Conservation (phyloP, 1,140 invertebrate genomes). For the Heliconius eleuchia region DNA sequence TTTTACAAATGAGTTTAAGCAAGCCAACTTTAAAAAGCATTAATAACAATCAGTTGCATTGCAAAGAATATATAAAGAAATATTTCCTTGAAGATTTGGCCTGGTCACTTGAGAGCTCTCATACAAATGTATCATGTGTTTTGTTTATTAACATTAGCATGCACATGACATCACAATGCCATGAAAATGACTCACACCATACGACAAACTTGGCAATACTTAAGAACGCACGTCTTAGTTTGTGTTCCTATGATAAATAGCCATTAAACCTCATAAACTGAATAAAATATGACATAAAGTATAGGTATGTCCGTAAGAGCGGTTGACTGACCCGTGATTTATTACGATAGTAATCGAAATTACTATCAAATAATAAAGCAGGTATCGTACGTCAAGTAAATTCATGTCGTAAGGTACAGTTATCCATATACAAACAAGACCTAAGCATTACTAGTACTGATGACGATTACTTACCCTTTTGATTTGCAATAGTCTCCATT, state of each 20-base stretch:
- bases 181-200: slow-evolving; percentile 68
- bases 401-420: slow-evolving; percentile 74
- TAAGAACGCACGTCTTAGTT: slow-evolving; percentile 37
- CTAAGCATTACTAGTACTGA: slow-evolving; percentile 46
- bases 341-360: neutral
- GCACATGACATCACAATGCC: slow-evolving; percentile 75
- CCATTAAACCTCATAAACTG: neutral
- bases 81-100: slow-evolving; percentile 10
- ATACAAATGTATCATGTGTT: slow-evolving; percentile 39
- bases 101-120: slow-evolving; percentile 2
- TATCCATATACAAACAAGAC: slow-evolving; percentile 78
- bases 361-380: slow-evolving; percentile 37
- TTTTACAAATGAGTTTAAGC: neutral
- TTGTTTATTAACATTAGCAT: slow-evolving; percentile 66
- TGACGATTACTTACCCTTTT: slow-evolving; percentile 69
- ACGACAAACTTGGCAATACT: slow-evolving; percentile 45
- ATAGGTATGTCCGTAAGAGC: slow-evolving; percentile 25
- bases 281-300: slow-evolving; percentile 18
- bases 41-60: neutral
- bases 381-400: slow-evolving; percentile 61
- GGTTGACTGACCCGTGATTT: slow-evolving; percentile 30
- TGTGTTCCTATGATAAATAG: neutral
- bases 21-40: neutral
- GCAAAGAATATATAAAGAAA: neutral
- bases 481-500: slow-evolving; percentile 74